These are phyloP conservation scores for Polyommatus icarus DNA, from an alignment of 2,888 invertebrate species.

Conservation along the genomic window DNA sequence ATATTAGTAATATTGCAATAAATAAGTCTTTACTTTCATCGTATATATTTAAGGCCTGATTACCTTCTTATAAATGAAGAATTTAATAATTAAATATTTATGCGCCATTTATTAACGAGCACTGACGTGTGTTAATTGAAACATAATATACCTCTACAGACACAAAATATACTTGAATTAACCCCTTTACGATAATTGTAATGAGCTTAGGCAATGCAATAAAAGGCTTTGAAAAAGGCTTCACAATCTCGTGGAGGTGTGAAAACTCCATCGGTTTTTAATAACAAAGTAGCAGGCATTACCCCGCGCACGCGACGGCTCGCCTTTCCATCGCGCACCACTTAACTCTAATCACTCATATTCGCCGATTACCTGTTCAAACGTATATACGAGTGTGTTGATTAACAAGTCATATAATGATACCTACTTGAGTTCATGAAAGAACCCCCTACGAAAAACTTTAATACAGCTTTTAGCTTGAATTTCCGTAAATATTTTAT, in stretches of 20 bases:
- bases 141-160: background rate
- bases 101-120: background rate
- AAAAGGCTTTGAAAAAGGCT: slow-evolving; percentile 26
- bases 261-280: slow-evolving; percentile 47
- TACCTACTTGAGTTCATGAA: background rate
- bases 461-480: background rate
- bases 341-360: slow-evolving; percentile 62
- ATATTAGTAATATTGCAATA: no score
- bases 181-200: slow-evolving; percentile 25
- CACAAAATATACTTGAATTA: slow-evolving; percentile 5
- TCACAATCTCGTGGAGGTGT: slow-evolving; percentile 31
- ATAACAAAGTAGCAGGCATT: slow-evolving; percentile 48
- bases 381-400: slow-evolving; percentile 32
- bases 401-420: background rate
- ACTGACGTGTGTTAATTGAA: background rate
- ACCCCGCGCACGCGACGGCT: slow-evolving; percentile 56
- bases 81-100: background rate
- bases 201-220: slow-evolving; percentile 27
- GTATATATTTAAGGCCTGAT: no score
- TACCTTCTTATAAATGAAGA: no score
- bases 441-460: background rate
- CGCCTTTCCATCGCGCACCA: slow-evolving; percentile 49
- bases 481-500: background rate
- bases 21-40: no score
- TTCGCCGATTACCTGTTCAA: slow-evolving; percentile 57